Evolutionary conservation across 2,888 invertebrate species (phyloP).

Genomic region (Microdon myrmicae): DNA sequence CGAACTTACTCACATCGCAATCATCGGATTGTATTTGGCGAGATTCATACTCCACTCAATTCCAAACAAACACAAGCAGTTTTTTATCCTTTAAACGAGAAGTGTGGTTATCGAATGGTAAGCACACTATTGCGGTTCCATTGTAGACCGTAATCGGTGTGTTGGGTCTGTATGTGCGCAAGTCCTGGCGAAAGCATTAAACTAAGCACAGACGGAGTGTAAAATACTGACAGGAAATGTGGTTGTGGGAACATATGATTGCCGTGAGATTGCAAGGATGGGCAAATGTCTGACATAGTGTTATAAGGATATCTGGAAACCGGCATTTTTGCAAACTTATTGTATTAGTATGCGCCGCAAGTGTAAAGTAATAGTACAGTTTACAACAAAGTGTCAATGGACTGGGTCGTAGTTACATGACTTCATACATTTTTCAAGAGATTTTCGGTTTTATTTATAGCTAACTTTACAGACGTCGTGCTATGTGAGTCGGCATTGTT

Average conservation of each 20-base stretch:
- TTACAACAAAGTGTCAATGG: constrained; percentile 14
- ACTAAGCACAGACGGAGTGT: constrained; percentile 25
- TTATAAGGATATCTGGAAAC: constrained; percentile 22
- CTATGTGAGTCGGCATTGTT: background rate
- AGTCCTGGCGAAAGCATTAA: constrained; percentile 35
- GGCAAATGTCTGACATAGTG: background rate
- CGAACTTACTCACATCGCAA: constrained; percentile 16
- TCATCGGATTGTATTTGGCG: constrained; percentile 17
- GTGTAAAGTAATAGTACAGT: constrained; percentile 19
- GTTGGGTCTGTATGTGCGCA: constrained; percentile 45
- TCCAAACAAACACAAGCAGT: constrained; percentile 26
- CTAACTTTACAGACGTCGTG: background rate
- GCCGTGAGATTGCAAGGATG: constrained; percentile 33
- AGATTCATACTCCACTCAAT: background rate
- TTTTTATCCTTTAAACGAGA: no score
- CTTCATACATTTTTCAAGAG: constrained; percentile 31
- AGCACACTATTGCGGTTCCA: constrained; percentile 44
- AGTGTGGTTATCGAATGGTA: constrained; percentile 42
- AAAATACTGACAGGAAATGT: constrained; percentile 9
- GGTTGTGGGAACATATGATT: constrained; percentile 44
- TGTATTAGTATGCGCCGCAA: constrained; percentile 18
- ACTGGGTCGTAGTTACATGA: constrained; percentile 6
- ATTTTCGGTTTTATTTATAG: constrained; percentile 44
- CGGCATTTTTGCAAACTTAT: constrained; percentile 33
- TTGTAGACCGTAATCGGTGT: constrained; percentile 44